Conservation (phyloP, 1,140 invertebrate genomes). For the Magallana ariakensis region DNA sequence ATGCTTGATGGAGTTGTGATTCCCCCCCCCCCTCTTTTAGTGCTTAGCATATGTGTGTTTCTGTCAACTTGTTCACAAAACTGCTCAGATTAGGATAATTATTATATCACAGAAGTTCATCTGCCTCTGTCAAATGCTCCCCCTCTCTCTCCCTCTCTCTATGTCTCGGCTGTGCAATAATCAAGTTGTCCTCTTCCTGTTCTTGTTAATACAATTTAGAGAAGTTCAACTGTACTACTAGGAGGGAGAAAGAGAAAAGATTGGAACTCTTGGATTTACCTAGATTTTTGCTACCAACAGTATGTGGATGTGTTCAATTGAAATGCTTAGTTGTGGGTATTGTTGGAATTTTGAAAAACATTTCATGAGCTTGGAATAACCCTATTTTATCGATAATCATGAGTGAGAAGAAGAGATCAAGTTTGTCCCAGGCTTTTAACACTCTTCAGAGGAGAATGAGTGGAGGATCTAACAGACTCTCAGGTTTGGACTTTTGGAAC, state of each 20-base stretch:
- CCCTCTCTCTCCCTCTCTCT: neutral
- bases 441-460: conserved; percentile 44
- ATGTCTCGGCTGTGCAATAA: neutral
- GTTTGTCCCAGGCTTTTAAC: neutral
- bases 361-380: too few relatives aligned
- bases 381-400: neutral
- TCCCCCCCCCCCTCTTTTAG: neutral
- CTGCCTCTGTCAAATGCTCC: conserved; percentile 14
- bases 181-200: conserved; percentile 13
- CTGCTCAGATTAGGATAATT: neutral
- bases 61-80: conserved; percentile 3
- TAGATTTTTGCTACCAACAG: too few relatives aligned
- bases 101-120: neutral
- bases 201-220: neutral
- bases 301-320: too few relatives aligned
- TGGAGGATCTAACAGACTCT: conserved; percentile 40
- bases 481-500: neutral
- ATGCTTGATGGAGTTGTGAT: neutral
- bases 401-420: conserved; percentile 36
- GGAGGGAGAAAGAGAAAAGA: too few relatives aligned
- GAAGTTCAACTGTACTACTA: neutral
- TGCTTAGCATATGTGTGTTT: neutral
- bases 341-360: too few relatives aligned
- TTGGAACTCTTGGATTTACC: too few relatives aligned
- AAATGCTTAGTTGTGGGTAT: too few relatives aligned